Conservation (phyloP, 2,797 vertebrate species). For the Sebastes glaucus region DNA sequence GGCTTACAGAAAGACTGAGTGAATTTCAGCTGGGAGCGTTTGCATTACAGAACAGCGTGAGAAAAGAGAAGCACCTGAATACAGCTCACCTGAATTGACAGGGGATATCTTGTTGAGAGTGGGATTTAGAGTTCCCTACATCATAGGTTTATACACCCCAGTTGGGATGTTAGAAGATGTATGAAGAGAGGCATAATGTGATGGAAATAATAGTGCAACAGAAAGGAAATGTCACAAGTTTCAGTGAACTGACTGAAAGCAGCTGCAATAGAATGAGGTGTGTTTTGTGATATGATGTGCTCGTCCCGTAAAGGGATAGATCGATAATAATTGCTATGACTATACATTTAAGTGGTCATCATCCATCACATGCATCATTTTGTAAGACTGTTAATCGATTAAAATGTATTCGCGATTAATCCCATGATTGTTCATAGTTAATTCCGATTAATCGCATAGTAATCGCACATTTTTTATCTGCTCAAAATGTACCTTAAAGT, state of each 20-base stretch:
- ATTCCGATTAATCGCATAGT: no score
- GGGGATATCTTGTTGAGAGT: constrained; percentile 37
- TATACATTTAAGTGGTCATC: not conserved
- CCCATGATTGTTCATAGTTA: no score
- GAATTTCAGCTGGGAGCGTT: constrained; percentile 63
- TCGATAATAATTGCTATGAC: not conserved
- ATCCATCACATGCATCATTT: not conserved
- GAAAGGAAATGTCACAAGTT: not conserved
- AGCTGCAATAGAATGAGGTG: not conserved
- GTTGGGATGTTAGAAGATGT: constrained; percentile 14
- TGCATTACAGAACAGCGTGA: constrained; percentile 66
- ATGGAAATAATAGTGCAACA: constrained; percentile 1
- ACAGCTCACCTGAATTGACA: constrained; percentile 58
- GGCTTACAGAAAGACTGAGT: constrained; percentile 49
- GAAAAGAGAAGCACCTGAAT: constrained; percentile 64
- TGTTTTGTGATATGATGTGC: not conserved
- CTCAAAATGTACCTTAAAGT: no score
- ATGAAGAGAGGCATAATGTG: not conserved
- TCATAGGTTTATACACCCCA: constrained; percentile 15
- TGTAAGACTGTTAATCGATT: no score
- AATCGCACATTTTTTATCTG: no score
- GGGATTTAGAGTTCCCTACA: constrained; percentile 43
- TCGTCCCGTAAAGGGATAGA: not conserved
- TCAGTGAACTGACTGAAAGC: not conserved
- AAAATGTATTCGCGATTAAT: no score